Evolutionary conservation across 1,140 invertebrate genomes (phyloP), one percentile per base, ranked within the genome.

Genomic region (Papilio aristodemus): DNA sequence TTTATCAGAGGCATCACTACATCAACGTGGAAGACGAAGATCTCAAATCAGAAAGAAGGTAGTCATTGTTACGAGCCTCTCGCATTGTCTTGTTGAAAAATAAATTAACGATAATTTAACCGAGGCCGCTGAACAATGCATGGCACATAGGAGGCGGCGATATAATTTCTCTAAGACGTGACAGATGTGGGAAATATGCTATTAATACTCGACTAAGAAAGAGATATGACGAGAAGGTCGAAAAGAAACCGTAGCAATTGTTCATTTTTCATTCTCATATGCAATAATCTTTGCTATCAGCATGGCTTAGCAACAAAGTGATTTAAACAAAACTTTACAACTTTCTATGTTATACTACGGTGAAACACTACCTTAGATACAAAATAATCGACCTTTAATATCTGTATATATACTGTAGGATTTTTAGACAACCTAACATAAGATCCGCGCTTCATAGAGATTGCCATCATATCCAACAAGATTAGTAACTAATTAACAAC

Each of bases 141-240:
- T 14, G 11, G 10, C 9, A 46, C 14, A 54, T 54, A 50, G 46
- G 22, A 54, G 46, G 2, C 19, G 22, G n/a, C 9, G 19, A 54
- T 54, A 54, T 22, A 46, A 46, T 25, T 25, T 54, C 46, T 54
- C 46, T 22, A 22, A 22, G 46, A 10, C 10, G 46, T 54, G 46
- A 54, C 46, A 22, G 46, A 54, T 54, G 46, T 54, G 46, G 19
- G 46, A 54, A 54, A 25, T 11, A 22, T 25, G 19, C 46, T 54
- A 54, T 54, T 54, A 11, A 54, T 54, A 54, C 46, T 54, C 17
- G 5, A 54, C 46, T 54, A 10, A 54, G 46, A 54, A 25, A 46
- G 27, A 32, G 27, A 13, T 39, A 39, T 19, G 9, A 54, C 46
- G 46, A 54, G 46, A 54, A 54, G 46, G 46, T 54, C 46, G 10